Evolutionary conservation across 2,888 invertebrate genomes (phyloP), one percentile per base, ranked within the genome.

Genomic region (Leptopilina drosophilae): DNA sequence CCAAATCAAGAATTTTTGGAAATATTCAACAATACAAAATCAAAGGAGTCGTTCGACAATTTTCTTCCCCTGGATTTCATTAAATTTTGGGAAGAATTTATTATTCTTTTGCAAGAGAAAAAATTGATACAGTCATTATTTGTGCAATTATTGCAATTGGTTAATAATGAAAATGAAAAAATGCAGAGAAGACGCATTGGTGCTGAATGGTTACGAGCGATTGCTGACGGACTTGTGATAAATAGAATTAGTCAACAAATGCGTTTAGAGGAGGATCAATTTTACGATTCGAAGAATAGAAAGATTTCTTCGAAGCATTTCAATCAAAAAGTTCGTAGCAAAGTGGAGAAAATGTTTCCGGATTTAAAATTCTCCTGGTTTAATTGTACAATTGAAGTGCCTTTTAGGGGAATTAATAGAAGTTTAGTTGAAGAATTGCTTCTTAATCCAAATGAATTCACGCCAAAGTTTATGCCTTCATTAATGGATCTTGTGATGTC

Each of bases 181-280:
- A 82, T 85, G 9, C 85, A 89, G 20, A 93, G 88, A 87, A 88
- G 92, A 64, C 86, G 89, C 9, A 88, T 93, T 26, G 93, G 93
- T 82, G 92, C 94, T n/a, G 88, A 93, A 46, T 94, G 94, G 94
- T 89, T 93, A 26, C 92, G 92, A 76, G 92, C 93, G 85, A 93
- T 94, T 83, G 90, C 93, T 66, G 89, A 89, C 78, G 92, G 93
- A 73, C 81, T 89, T 42, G 86, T 91, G 67, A 93, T 92, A 88
- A 90, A 92, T 0, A 92, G 92, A 82, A 83, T 90, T 9, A 92
- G 87, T 15, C 87, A 86, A 76, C 65, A 78, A 12, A 79, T 88
- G 49, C 84, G 83, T n/a, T 84, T 86, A 42, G 56, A 75, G 26
- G 69, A 90, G 11, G 88, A 90, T 64, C 86, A 89, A 76, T 76